A percentile compares a stretch with the other conserved stretches of the same genome.
Evolutionary conservation across 1,140 invertebrate genomes (phyloP).

Genomic region (Trissolcus basalis): DNA sequence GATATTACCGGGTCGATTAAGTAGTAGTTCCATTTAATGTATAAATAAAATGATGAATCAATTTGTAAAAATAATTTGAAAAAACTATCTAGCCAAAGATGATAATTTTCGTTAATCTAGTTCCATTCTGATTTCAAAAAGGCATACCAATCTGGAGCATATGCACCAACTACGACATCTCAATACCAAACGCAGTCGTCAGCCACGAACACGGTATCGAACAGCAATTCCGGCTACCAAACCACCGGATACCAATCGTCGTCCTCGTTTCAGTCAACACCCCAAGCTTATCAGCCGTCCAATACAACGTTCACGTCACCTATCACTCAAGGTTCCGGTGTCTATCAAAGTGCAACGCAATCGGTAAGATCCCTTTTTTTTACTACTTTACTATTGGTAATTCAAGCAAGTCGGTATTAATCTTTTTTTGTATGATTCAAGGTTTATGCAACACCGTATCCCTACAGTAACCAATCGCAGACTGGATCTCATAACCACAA

Average conservation of each 20-base stretch:
- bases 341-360: constrained; percentile 71
- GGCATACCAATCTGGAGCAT: constrained; percentile 70
- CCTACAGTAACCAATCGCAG: constrained; percentile 67
- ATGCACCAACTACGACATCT: constrained; percentile 70
- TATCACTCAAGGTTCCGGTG: constrained; percentile 70
- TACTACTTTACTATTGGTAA: background rate
- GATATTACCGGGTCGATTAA: too few relatives aligned
- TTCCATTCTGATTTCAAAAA: constrained; percentile 46
- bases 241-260: constrained; percentile 69
- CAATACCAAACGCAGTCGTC: constrained; percentile 71
- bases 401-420: background rate
- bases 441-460: constrained; percentile 71
- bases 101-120: constrained; percentile 19
- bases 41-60: too few relatives aligned
- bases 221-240: constrained; percentile 69
- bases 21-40: too few relatives aligned
- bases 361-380: constrained; percentile 62
- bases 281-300: constrained; percentile 72
- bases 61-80: too few relatives aligned
- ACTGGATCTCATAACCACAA: constrained; percentile 75
- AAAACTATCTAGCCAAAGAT: too few relatives aligned
- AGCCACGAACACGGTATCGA: constrained; percentile 68
- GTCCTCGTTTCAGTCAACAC: constrained; percentile 70
- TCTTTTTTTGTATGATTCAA: constrained; percentile 34
- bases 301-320: constrained; percentile 72